Evolutionary conservation across 2,888 invertebrate genomes (phyloP).

Genomic region (Drosophila hamatofila): DNA sequence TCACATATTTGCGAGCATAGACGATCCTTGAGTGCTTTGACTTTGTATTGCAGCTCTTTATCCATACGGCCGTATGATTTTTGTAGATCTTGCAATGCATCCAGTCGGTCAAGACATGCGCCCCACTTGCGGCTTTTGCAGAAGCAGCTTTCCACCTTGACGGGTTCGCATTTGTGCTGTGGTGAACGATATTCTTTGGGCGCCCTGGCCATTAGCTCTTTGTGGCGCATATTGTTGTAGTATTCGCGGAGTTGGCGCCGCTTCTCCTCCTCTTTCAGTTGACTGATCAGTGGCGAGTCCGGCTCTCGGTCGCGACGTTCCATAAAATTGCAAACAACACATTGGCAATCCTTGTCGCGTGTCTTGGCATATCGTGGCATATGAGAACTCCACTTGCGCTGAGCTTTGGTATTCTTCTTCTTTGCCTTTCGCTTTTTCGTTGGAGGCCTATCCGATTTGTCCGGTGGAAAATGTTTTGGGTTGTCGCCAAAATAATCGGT

Average conservation of each 20-base stretch:
- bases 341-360: constrained; percentile 16
- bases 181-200: background rate
- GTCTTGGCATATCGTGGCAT: no score
- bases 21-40: constrained; percentile 27
- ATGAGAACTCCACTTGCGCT: background rate
- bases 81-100: constrained; percentile 47
- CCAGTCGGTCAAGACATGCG: constrained; percentile 23
- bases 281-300: constrained; percentile 50
- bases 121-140: constrained; percentile 14
- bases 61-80: background rate
- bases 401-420: background rate
- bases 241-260: constrained; percentile 32
- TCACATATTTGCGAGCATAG: constrained; percentile 21
- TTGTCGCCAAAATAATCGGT: background rate
- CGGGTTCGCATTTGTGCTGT: constrained; percentile 27
- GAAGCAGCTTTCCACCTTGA: constrained; percentile 18
- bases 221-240: constrained; percentile 17
- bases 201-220: constrained; percentile 7
- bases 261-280: constrained; percentile 38
- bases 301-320: constrained; percentile 16
- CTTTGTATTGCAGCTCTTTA: background rate
- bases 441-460: background rate
- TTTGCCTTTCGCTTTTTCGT: no score
- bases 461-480: background rate
- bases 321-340: constrained; percentile 41